Conservation (phyloP, 2,888 invertebrate genomes). For the Drymonia ruficornis region DNA sequence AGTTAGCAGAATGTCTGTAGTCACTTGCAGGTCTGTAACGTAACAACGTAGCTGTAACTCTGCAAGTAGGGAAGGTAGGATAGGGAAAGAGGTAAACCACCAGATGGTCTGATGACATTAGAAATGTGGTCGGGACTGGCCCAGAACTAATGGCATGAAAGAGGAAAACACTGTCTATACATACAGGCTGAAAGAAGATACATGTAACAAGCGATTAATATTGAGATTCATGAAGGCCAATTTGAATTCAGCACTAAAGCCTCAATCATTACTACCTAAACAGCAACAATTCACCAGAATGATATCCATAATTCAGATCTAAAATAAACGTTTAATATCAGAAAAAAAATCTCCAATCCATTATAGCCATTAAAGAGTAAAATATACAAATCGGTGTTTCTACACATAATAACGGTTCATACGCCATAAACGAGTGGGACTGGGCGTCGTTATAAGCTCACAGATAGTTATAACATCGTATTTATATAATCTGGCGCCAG, state of each 20-base stretch:
- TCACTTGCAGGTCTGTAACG: no score
- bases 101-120: no score
- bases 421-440: constrained; percentile 19
- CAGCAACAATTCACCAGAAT: background rate
- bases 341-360: background rate
- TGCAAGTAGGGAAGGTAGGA: no score
- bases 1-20: no score
- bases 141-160: no score
- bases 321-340: background rate
- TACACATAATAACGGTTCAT: constrained; percentile 20
- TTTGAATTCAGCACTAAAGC: background rate
- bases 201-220: background rate
- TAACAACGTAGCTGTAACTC: no score
- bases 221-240: background rate
- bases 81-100: no score
- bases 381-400: constrained; percentile 20
- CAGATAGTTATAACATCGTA: constrained; percentile 21
- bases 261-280: background rate
- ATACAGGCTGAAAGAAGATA: background rate
- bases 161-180: no score
- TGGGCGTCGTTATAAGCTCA: constrained; percentile 23
- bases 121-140: no score
- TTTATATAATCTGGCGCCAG: constrained; percentile 34
- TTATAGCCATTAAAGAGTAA: constrained; percentile 8
- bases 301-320: background rate